Evolutionary conservation across 2,113 vertebrate species (phyloP).

Genomic region (Mus pahari): DNA sequence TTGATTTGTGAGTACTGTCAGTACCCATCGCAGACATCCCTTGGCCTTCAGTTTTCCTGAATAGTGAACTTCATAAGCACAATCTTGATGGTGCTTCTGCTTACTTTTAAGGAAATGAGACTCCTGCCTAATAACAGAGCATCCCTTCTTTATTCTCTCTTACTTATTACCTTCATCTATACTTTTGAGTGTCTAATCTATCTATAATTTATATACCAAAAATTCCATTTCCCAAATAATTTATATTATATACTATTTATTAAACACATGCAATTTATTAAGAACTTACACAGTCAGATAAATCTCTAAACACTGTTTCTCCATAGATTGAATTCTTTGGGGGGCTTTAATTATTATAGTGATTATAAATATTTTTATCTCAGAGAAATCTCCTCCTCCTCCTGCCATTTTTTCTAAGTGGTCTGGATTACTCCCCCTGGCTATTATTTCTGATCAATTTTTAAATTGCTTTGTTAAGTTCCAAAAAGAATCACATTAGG

Average conservation of each 20-base stretch:
- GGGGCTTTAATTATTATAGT: neutral
- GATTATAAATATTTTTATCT: conserved; percentile 13
- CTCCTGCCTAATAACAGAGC: neutral
- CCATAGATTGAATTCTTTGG: neutral
- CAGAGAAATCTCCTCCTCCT: neutral
- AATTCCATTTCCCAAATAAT: conserved; percentile 29
- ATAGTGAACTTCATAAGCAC: neutral
- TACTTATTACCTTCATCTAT: conserved; percentile 18
- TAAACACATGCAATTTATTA: neutral
- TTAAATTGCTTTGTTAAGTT: conserved; percentile 73
- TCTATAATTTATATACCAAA: conserved; percentile 5
- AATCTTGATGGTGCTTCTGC: neutral
- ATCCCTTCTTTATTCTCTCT: conserved; percentile 3
- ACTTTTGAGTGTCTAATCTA: neutral
- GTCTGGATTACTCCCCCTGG: neutral
- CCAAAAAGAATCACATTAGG: conserved; percentile 62
- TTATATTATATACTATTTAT: neutral
- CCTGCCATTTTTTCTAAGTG: neutral
- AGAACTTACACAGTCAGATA: neutral
- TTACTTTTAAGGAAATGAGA: conserved; percentile 13
- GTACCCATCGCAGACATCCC: neutral
- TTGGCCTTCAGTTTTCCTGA: neutral
- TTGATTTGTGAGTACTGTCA: conserved; percentile 9
- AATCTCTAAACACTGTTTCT: conserved; percentile 23
- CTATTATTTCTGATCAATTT: conserved; percentile 62